phyloP scores from a whole-genome alignment of 1,140 invertebrate genomes.

The Caenorhabditis brenneri region DNA sequence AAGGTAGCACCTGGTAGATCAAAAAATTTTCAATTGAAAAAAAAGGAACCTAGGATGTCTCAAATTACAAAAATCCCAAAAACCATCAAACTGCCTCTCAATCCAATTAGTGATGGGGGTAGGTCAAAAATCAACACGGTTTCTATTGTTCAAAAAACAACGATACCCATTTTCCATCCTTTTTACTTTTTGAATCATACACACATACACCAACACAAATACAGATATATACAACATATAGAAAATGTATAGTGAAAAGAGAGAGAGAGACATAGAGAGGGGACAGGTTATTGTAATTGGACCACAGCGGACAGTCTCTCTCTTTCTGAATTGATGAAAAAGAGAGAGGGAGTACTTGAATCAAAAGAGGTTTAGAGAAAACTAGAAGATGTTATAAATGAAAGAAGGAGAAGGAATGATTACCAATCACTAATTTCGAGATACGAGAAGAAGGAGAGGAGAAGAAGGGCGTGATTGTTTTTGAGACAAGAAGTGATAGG shows the following conservation, averaged over 20 bases:
- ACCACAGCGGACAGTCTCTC: not conserved
- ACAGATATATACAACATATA: not conserved
- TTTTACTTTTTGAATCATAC: not conserved
- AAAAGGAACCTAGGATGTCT: no score
- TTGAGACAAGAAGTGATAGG: no score
- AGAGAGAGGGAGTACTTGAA: not conserved
- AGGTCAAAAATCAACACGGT: no score
- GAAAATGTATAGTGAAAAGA: not conserved
- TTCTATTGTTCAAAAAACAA: no score
- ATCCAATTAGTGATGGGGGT: no score
- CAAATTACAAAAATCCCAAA: no score
- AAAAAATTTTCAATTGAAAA: no score
- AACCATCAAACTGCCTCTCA: no score
- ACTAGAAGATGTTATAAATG: not conserved
- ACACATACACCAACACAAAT: not conserved
- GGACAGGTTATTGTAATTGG: conserved; percentile 34
- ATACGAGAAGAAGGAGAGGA: not conserved
- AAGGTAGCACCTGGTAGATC: no score
- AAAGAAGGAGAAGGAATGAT: not conserved
- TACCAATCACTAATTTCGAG: not conserved
- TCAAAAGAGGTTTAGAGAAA: not conserved
- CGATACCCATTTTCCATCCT: no score
- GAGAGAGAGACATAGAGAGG: not conserved
- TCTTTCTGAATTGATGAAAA: conserved; percentile 2
- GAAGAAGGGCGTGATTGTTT: no score